phyloP scores from a whole-genome alignment of 2,797 vertebrate species.

The Neoniphon sammara region DNA sequence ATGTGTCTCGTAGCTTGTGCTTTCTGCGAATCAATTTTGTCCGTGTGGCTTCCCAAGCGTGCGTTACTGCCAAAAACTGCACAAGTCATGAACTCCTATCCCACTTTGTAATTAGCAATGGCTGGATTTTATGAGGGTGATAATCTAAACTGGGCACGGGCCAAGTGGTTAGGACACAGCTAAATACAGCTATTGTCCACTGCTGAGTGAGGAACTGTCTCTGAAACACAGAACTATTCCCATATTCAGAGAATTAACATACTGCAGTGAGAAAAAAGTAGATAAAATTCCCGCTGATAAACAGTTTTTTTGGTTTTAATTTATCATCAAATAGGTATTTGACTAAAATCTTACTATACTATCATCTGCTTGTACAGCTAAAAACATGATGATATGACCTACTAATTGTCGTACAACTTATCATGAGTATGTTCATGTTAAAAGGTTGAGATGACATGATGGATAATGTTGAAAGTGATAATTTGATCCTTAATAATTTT shows the following conservation, averaged over 20 bases:
- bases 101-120: conserved; percentile 64
- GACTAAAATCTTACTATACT: neutral
- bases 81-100: conserved; percentile 61
- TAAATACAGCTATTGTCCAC: conserved; percentile 53
- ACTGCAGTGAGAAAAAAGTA: neutral
- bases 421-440: too few species aligned
- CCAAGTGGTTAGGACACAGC: conserved; percentile 57
- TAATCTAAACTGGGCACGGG: conserved; percentile 60
- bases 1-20: conserved; percentile 53
- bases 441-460: too few species aligned
- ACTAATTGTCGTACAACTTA: too few species aligned
- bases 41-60: conserved; percentile 61
- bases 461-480: too few species aligned
- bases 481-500: too few species aligned
- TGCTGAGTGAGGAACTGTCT: conserved; percentile 2
- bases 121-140: conserved; percentile 61
- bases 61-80: conserved; percentile 52
- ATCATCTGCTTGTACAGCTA: neutral
- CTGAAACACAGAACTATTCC: conserved; percentile 12
- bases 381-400: neutral
- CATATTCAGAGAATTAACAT: neutral
- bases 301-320: neutral
- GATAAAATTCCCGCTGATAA: neutral
- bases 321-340: neutral
- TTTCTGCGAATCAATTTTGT: conserved; percentile 61